Percentiles rank a stretch among this genome's conserved stretches.
These are phyloP conservation scores for Tubulanus polymorphus DNA, from an alignment of 2,888 invertebrate genomes.

Conservation along the genomic window DNA sequence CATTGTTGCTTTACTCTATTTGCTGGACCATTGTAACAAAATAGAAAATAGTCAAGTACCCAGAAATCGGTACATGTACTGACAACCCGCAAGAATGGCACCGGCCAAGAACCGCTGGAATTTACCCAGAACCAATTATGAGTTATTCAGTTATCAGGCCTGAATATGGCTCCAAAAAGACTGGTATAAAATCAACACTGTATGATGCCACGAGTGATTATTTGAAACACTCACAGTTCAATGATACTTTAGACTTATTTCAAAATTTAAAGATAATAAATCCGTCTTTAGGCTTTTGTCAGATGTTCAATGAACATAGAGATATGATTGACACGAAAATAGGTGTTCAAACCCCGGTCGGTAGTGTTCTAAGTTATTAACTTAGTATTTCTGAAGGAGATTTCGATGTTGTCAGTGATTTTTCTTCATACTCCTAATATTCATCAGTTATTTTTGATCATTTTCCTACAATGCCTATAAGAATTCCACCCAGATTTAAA, in stretches of 20 bases:
- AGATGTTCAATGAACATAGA: too few species aligned
- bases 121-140: background rate
- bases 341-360: background rate
- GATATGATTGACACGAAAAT: background rate
- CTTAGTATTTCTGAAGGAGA: background rate
- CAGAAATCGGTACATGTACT: background rate
- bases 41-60: background rate
- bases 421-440: background rate
- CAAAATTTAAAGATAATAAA: too few species aligned
- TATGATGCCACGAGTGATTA: background rate
- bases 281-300: too few species aligned
- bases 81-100: slow-evolving; percentile 1
- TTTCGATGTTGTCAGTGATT: background rate
- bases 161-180: background rate
- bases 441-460: background rate
- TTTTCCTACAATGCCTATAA: too few species aligned
- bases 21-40: background rate
- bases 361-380: background rate
- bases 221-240: too few species aligned
- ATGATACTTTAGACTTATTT: too few species aligned
- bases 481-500: too few species aligned
- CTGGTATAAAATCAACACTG: background rate
- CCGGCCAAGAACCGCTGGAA: background rate
- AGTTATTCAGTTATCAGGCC: background rate
- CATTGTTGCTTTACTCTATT: background rate